Conservation (phyloP, 1,140 invertebrate species). For the Caenorhabditis latens region DNA sequence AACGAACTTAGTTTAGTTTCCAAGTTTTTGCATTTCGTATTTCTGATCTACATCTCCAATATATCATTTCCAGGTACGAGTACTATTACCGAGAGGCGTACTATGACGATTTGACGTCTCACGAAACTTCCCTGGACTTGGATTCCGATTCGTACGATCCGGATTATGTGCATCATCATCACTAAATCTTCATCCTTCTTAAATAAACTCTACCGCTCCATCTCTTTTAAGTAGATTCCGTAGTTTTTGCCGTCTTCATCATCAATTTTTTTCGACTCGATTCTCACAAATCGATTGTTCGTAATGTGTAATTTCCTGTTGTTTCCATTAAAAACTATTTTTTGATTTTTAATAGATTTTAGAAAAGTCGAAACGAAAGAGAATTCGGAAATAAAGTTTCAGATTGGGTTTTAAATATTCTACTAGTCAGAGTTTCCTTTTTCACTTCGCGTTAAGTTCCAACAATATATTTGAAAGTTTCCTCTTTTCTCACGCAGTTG, state of each 20-base stretch:
- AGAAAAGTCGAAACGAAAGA: conserved; percentile 28
- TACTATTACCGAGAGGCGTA: conserved; percentile 73
- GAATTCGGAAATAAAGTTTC: background rate
- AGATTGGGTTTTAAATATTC: background rate
- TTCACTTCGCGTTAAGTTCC: too few relatives aligned
- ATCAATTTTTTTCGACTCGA: conserved; percentile 9
- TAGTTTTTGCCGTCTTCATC: conserved; percentile 25
- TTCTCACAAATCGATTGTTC: background rate
- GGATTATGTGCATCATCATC: conserved; percentile 71
- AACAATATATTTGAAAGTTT: background rate
- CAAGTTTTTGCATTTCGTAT: background rate
- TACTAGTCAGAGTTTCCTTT: background rate
- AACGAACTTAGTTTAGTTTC: background rate
- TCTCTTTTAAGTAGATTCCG: conserved; percentile 14
- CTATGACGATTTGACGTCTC: conserved; percentile 68
- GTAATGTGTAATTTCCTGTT: conserved; percentile 5
- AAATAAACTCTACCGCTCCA: background rate
- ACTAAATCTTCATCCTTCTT: conserved; percentile 47
- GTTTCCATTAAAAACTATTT: background rate
- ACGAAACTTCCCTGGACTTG: conserved; percentile 67
- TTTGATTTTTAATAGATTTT: background rate
- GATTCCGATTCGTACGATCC: conserved; percentile 68
- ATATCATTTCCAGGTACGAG: conserved; percentile 65
- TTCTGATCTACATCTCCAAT: background rate
- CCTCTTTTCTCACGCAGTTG: too few relatives aligned